phyloP scores from a whole-genome alignment of 2,113 vertebrate genomes.

The Heptranchias perlo region DNA sequence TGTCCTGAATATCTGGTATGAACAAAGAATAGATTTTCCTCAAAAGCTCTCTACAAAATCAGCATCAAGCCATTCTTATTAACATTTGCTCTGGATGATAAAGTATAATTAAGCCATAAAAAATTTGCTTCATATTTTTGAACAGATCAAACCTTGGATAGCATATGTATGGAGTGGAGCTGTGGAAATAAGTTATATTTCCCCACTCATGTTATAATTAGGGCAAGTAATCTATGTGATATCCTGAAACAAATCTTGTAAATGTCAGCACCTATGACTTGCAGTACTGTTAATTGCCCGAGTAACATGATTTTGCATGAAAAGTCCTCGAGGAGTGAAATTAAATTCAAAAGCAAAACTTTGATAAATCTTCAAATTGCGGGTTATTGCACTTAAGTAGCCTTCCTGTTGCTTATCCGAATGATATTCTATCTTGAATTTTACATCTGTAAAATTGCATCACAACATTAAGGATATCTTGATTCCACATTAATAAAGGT shows the following conservation, averaged over 20 bases:
- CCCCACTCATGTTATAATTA: not conserved
- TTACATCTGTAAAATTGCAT: not conserved
- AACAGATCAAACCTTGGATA: not conserved
- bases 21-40: not conserved
- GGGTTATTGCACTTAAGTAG: not conserved
- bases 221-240: not conserved
- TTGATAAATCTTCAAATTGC: not conserved
- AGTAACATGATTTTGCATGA: not conserved
- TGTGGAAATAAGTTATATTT: not conserved
- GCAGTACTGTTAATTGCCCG: not conserved
- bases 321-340: not conserved
- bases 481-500: not conserved
- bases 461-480: not conserved
- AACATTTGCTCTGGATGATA: not conserved
- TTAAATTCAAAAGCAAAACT: not conserved
- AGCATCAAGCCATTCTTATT: not conserved
- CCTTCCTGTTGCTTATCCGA: not conserved
- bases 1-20: conserved; percentile 84
- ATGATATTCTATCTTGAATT: not conserved
- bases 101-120: not conserved
- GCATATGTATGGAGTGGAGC: not conserved
- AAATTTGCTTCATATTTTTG: not conserved
- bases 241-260: not conserved
- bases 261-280: not conserved
- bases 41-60: not conserved